Percentiles rank a stretch among this genome's conserved stretches.
Evolutionary conservation across 2,888 invertebrate genomes (phyloP).

Genomic region (Trissolcus japonicus): DNA sequence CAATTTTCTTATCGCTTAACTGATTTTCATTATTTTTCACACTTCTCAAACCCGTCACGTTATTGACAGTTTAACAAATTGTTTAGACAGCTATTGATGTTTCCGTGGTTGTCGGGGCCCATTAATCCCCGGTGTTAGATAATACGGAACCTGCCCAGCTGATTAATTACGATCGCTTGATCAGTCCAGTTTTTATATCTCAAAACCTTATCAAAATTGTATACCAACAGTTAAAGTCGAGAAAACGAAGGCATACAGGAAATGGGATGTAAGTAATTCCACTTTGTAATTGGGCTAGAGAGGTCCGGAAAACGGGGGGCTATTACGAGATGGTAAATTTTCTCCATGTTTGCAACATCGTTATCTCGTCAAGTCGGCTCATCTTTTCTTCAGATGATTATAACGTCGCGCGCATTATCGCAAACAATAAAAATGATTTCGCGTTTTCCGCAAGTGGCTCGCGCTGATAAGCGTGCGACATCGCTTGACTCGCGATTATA

Average conservation of each 20-base stretch:
- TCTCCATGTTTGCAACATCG: constrained; percentile 26
- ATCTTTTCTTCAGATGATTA: constrained; percentile 15
- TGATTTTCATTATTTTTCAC: constrained; percentile 26
- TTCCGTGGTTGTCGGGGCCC: background rate
- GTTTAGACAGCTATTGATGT: constrained; percentile 20
- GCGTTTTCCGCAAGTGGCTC: constrained; percentile 28
- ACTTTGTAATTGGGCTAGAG: constrained; percentile 5
- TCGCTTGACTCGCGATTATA: constrained; percentile 51
- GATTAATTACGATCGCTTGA: constrained; percentile 1
- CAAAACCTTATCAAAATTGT: background rate
- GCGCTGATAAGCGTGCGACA: constrained; percentile 48
- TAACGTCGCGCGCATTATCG: constrained; percentile 32
- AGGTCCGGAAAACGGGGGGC: no score
- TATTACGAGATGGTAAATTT: constrained; percentile 41
- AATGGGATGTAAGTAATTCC: constrained; percentile 35
- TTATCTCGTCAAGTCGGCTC: constrained; percentile 38
- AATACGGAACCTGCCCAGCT: no score
- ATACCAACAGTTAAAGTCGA: background rate
- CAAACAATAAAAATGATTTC: constrained; percentile 42
- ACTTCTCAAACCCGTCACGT: constrained; percentile 4
- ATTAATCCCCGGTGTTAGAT: no score
- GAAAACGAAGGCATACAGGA: background rate
- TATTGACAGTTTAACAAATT: constrained; percentile 28
- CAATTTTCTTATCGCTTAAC: constrained; percentile 20
- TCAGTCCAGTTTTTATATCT: no score